Conservation (phyloP, 2,797 vertebrate species). For the Podarcis siculus region DNA sequence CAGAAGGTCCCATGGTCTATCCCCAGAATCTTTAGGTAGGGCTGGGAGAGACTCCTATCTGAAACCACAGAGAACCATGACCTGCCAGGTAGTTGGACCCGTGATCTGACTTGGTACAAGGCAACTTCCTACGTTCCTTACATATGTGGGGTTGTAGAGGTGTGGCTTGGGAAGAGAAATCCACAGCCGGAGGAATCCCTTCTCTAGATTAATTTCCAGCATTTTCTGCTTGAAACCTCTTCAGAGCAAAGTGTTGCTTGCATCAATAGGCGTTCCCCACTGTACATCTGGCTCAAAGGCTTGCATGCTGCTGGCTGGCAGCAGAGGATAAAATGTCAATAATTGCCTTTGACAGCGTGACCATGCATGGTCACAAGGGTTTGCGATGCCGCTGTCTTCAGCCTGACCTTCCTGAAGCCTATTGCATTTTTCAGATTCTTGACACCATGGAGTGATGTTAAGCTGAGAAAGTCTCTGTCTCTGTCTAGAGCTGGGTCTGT, state of each 20-base stretch:
- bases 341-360: conserved; percentile 25
- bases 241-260: background rate
- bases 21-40: too few relatives aligned
- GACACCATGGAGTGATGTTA: conserved; percentile 40
- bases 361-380: background rate
- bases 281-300: background rate
- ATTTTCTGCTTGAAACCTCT: background rate
- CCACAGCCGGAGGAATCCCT: too few relatives aligned
- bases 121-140: background rate
- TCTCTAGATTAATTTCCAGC: background rate
- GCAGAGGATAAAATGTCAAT: conserved; percentile 16
- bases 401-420: conserved; percentile 18
- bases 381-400: conserved; percentile 13
- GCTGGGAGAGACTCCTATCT: too few relatives aligned
- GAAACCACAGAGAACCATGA: too few relatives aligned
- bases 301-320: background rate
- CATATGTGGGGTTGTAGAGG: background rate
- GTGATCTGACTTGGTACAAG: too few relatives aligned
- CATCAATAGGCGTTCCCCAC: background rate
- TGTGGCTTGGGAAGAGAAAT: too few relatives aligned
- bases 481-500: background rate
- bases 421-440: conserved; percentile 48
- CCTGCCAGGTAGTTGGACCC: too few relatives aligned
- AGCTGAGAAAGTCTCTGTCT: conserved; percentile 28
- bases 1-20: too few relatives aligned